These are phyloP conservation scores for Halcyon malimbica DNA, from an alignment of 2,113 vertebrate genomes.

Conservation along the genomic window DNA sequence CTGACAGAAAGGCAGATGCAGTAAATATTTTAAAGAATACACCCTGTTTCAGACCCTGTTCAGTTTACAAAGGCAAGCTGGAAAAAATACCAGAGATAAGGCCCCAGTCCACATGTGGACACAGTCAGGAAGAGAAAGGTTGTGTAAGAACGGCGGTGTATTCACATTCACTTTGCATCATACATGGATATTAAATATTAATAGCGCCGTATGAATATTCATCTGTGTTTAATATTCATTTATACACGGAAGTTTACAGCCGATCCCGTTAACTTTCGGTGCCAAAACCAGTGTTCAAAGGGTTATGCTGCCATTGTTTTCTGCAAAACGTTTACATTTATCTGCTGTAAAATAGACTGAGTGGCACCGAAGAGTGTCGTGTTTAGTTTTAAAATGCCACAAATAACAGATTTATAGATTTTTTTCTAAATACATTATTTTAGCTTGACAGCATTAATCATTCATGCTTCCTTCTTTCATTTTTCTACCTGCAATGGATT, in stretches of 20 bases:
- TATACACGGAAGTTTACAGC: conserved; percentile 1
- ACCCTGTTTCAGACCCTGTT: neutral
- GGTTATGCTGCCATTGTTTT: conserved; percentile 1
- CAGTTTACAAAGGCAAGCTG: neutral
- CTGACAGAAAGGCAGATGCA: neutral
- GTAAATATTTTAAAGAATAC: neutral
- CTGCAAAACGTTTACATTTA: conserved; percentile 68
- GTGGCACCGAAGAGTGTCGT: conserved; percentile 73
- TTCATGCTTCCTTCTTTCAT: conserved; percentile 94
- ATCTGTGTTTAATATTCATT: conserved; percentile 50
- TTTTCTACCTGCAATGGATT: conserved; percentile 95
- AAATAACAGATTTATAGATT: conserved; percentile 98
- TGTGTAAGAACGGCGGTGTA: neutral
- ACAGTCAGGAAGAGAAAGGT: neutral
- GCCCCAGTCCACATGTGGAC: neutral
- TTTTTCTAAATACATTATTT: conserved; percentile 95
- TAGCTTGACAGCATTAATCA: conserved; percentile 99
- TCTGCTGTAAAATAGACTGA: conserved; percentile 75
- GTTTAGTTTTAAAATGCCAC: conserved; percentile 95
- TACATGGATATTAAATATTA: conserved; percentile 59
- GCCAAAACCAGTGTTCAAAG: conserved; percentile 20
- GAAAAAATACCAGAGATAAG: neutral
- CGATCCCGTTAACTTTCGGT: conserved; percentile 18
- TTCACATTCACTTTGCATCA: conserved; percentile 25
- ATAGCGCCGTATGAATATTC: conserved; percentile 58